Conservation (phyloP, 2,113 vertebrate genomes). For the Chaetodon auriga region DNA sequence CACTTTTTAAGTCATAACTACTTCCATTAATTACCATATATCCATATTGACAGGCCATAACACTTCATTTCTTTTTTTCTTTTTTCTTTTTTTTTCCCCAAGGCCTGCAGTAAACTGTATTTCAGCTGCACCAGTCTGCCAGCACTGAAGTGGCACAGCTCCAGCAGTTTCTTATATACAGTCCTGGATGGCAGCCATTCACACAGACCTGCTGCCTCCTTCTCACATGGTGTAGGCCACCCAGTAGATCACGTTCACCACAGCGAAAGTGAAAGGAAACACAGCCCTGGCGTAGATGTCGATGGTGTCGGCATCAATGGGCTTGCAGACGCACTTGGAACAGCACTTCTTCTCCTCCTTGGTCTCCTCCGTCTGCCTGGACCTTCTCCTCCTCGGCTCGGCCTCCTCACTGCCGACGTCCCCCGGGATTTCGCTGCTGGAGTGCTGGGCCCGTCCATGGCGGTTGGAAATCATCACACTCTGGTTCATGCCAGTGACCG, state of each 20-base stretch:
- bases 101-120: conserved; percentile 32
- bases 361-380: conserved; percentile 64
- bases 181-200: conserved; percentile 46
- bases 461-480: conserved; percentile 89
- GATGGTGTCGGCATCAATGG: conserved; percentile 96
- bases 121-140: conserved; percentile 60
- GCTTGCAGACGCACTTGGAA: conserved; percentile 91
- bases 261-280: conserved; percentile 96
- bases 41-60: conserved; percentile 48
- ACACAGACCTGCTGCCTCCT: conserved; percentile 28
- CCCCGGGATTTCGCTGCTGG: conserved; percentile 80
- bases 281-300: conserved; percentile 96
- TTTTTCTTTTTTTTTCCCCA: no score
- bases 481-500: conserved; percentile 93
- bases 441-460: conserved; percentile 81
- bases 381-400: conserved; percentile 82
- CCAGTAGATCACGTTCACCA: conserved; percentile 98
- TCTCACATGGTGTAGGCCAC: conserved; percentile 94
- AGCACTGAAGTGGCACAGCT: conserved; percentile 44
- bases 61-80: conserved; percentile 26
- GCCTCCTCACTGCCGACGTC: conserved; percentile 84
- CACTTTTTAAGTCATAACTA: conserved; percentile 47
- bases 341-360: conserved; percentile 86
- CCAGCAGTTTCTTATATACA: conserved; percentile 73
- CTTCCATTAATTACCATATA: conserved; percentile 56